Conservation (phyloP, 2,797 vertebrate species). For the Spinus olivaceus region DNA sequence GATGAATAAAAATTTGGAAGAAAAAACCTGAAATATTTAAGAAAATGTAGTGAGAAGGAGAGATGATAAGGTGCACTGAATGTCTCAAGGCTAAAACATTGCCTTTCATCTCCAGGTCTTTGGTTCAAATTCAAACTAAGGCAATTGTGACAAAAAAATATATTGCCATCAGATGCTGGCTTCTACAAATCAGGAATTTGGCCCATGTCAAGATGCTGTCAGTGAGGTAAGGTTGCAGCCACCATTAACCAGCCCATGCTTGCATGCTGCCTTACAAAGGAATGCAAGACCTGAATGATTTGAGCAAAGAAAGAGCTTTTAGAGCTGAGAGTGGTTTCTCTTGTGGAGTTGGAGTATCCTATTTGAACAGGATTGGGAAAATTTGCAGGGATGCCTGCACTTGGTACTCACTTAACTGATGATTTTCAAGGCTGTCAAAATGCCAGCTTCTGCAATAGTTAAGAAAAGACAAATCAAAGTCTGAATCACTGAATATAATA, state of each 20-base stretch:
- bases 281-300: background rate
- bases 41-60: background rate
- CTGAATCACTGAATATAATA: slow-evolving; percentile 31
- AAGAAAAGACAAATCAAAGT: slow-evolving; percentile 43
- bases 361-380: background rate
- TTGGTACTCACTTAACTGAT: background rate
- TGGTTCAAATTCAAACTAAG: background rate
- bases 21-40: background rate
- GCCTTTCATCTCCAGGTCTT: background rate
- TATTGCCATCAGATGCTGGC: background rate
- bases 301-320: background rate
- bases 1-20: background rate
- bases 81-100: background rate
- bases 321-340: background rate
- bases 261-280: background rate
- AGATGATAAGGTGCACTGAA: background rate
- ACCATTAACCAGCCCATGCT: background rate
- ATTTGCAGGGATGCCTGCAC: accelerated
- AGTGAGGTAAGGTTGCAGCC: background rate
- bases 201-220: background rate
- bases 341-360: background rate
- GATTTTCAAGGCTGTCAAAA: background rate
- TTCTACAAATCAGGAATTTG: background rate
- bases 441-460: background rate
- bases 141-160: background rate